Conservation (phyloP, 1,140 invertebrate genomes). For the Coelopa frigida region DNA sequence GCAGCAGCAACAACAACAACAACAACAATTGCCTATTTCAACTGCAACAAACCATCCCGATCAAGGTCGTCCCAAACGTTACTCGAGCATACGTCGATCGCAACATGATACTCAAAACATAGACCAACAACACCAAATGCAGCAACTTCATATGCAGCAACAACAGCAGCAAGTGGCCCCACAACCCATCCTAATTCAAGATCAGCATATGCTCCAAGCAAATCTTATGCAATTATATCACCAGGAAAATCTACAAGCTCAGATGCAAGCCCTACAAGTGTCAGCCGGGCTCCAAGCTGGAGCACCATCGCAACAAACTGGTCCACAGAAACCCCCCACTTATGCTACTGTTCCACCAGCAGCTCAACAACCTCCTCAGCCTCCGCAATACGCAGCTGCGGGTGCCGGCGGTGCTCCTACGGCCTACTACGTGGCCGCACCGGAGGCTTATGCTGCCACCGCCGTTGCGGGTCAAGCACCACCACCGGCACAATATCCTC, state of each 20-base stretch:
- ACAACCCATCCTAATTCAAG: slow-evolving; percentile 30
- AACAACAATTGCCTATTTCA: background rate
- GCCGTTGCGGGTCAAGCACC: slow-evolving; percentile 3
- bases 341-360: slow-evolving; percentile 9
- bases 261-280: slow-evolving; percentile 33
- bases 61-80: slow-evolving; percentile 55
- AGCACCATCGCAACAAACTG: slow-evolving; percentile 5
- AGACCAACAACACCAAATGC: slow-evolving; percentile 28
- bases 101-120: slow-evolving; percentile 40
- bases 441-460: slow-evolving; percentile 10
- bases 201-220: slow-evolving; percentile 32
- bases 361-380: slow-evolving; percentile 7
- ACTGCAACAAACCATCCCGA: slow-evolving; percentile 18
- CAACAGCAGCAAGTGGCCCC: slow-evolving; percentile 27
- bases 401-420: background rate
- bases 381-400: slow-evolving; percentile 10
- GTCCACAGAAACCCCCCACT: slow-evolving; percentile 16
- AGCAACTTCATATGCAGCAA: slow-evolving; percentile 19
- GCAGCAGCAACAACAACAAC: slow-evolving; percentile 45
- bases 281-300: too few species aligned
- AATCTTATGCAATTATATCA: slow-evolving; percentile 39
- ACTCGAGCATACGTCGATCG: slow-evolving; percentile 62
- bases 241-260: slow-evolving; percentile 37
- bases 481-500: slow-evolving; percentile 9
- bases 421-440: slow-evolving; percentile 10